Evolutionary conservation across 2,113 vertebrate species (phyloP).

Genomic region (Bujurquina vittata): DNA sequence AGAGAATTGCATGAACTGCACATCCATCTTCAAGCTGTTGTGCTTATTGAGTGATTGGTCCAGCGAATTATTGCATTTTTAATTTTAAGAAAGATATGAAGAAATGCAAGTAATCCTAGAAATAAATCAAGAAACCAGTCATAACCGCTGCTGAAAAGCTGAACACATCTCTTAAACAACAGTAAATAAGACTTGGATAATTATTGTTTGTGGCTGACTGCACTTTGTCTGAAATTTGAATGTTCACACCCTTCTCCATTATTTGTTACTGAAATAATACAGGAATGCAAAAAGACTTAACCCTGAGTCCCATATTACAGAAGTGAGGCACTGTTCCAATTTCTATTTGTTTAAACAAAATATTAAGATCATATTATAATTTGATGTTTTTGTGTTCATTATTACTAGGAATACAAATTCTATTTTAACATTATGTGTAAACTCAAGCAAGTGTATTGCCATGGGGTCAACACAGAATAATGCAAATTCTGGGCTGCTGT

Average conservation of each 20-base stretch:
- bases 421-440: neutral
- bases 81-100: neutral
- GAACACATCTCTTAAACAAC: neutral
- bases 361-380: neutral
- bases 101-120: neutral
- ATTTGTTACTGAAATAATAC: neutral
- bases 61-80: neutral
- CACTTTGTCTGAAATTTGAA: neutral
- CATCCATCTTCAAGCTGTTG: neutral
- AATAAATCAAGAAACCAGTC: neutral
- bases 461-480: neutral
- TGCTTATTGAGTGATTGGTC: neutral
- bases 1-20: neutral
- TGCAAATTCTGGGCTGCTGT: neutral
- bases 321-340: neutral
- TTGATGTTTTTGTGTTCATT: neutral
- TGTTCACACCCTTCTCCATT: neutral
- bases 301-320: neutral
- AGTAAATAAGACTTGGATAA: slow-evolving; percentile 4
- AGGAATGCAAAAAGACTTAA: neutral
- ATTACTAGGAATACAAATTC: neutral
- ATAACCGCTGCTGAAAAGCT: neutral
- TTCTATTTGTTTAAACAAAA: slow-evolving; percentile 6
- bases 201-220: neutral
- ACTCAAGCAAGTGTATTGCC: neutral